Percentiles rank a stretch among this genome's conserved stretches.
These are phyloP conservation scores for Sebastes matsubarae DNA, from an alignment of 2,797 vertebrate genomes.

Conservation along the genomic window DNA sequence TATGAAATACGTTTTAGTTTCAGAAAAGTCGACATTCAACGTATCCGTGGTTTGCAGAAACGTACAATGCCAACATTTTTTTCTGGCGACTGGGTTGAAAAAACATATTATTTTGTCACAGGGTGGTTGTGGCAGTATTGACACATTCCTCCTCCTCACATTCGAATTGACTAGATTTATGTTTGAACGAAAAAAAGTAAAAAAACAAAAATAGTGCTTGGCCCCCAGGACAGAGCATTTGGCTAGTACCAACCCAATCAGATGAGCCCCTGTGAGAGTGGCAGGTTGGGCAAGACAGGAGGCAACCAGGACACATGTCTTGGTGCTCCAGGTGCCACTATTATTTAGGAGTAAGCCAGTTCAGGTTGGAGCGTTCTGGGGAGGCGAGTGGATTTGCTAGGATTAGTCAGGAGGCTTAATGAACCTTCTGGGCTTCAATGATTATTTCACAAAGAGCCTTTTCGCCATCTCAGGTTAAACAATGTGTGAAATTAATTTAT, in stretches of 20 bases:
- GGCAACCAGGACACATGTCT: slow-evolving; percentile 23
- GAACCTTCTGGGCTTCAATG: slow-evolving; percentile 52
- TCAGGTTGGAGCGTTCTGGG: slow-evolving; percentile 17
- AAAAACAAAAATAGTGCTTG: not conserved
- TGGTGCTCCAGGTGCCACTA: slow-evolving; percentile 17
- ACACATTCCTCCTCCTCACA: not conserved
- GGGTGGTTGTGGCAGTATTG: not conserved
- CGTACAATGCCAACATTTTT: not conserved
- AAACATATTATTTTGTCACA: not conserved
- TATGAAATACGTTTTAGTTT: not conserved
- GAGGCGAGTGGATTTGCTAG: slow-evolving; percentile 46
- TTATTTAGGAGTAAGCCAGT: slow-evolving; percentile 27
- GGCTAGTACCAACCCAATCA: not conserved
- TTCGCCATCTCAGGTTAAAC: slow-evolving; percentile 59
- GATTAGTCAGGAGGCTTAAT: slow-evolving; percentile 63
- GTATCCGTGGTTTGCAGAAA: not conserved
- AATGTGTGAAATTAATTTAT: slow-evolving; percentile 73
- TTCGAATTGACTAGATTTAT: not conserved
- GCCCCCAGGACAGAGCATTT: not conserved
- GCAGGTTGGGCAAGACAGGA: slow-evolving; percentile 1
- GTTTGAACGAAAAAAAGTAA: too few species aligned
- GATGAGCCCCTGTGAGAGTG: slow-evolving; percentile 8
- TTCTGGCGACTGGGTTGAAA: too few species aligned
- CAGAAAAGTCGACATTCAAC: not conserved
- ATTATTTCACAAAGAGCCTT: slow-evolving; percentile 61